These are phyloP conservation scores for Morbakka virulenta DNA, from an alignment of 30 jellyfish, hydroid and myxozoan species.

Conservation along the genomic window DNA sequence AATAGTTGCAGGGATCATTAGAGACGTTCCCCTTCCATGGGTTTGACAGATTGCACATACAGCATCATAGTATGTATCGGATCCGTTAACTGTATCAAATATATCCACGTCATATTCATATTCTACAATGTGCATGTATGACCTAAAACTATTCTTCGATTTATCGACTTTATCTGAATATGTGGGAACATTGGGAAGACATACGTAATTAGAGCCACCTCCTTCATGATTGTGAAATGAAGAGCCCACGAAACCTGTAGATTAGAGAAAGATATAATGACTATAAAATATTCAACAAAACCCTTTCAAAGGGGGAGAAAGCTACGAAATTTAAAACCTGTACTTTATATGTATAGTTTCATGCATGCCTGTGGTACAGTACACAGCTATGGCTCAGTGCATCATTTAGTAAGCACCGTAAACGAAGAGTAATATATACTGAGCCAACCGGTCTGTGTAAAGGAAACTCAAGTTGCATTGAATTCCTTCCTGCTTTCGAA, in stretches of 20 bases:
- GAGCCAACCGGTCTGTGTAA: too few relatives aligned
- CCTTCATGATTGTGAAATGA: conserved; percentile 85
- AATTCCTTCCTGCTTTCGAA: too few relatives aligned
- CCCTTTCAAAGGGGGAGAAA: not conserved
- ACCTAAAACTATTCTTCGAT: conserved; percentile 25
- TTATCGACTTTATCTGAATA: conserved; percentile 45
- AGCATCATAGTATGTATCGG: conserved; percentile 49
- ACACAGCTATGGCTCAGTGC: too few relatives aligned
- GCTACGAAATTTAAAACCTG: not conserved
- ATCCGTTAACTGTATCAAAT: conserved; percentile 26
- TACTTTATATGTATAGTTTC: not conserved
- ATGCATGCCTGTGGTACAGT: too few relatives aligned
- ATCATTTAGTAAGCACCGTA: too few relatives aligned
- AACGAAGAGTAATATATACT: too few relatives aligned
- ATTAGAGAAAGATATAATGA: not conserved
- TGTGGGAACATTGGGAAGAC: conserved; percentile 72
- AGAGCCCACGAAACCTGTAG: conserved; percentile 80
- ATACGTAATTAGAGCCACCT: conserved; percentile 94
- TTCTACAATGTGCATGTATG: conserved; percentile 74
- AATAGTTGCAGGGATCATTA: conserved; percentile 90
- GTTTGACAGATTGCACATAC: conserved; percentile 80
- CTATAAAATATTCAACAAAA: not conserved
- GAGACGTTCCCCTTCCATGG: conserved; percentile 47
- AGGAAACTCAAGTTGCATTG: too few relatives aligned
- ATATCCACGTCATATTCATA: conserved; percentile 56